Evolutionary conservation across 1,140 invertebrate species (phyloP), one percentile per base, ranked within the genome.

Genomic region (Agraylea sexmaculata): DNA sequence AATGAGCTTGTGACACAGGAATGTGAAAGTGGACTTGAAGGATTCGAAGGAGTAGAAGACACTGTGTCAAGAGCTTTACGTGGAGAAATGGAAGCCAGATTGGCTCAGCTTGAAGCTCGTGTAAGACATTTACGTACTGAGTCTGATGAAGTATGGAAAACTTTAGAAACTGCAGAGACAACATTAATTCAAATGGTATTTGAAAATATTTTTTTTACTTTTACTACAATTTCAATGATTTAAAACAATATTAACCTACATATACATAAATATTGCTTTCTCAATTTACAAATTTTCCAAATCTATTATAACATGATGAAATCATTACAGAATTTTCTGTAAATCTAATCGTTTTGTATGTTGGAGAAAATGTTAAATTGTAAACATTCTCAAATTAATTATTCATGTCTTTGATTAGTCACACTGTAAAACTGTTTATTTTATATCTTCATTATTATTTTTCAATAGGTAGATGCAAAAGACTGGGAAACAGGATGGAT

Each of bases 61-160:
- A 46, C 33, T 34, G 49, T 48, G 8, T 43, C 47, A 25, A 45
- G 51, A 52, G 46, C 45, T 11, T 50, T 51, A 32, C 25, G 40
- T 25, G 51, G 42, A 31, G 90, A 95, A 56, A 77, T 95, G 71
- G 75, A 86, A 51, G 77, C 78, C 51, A 69, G 91, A 35, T 71
- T 90, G 36, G 63, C 71, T 23, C 84, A 89, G 51, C 70, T 96
- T 17, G 80, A 85, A 49, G 75, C 78, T 38, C 71, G 87, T 29
- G 74, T 95, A 1, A 82, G 80, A 4, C 69, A 76, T 17, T 73
- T 95, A 19, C 73, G 83, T 41, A 81, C 84, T 10, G 90, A 95
- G 60, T 89, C 87, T 42, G 88, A 93, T 60, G 90, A 95, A 69
- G 82, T 88, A 42, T 94, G 90, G 86, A 95, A 95, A 64, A 93